Conservation (phyloP, 2,797 vertebrate genomes). For the Bradypodion ventrale region DNA sequence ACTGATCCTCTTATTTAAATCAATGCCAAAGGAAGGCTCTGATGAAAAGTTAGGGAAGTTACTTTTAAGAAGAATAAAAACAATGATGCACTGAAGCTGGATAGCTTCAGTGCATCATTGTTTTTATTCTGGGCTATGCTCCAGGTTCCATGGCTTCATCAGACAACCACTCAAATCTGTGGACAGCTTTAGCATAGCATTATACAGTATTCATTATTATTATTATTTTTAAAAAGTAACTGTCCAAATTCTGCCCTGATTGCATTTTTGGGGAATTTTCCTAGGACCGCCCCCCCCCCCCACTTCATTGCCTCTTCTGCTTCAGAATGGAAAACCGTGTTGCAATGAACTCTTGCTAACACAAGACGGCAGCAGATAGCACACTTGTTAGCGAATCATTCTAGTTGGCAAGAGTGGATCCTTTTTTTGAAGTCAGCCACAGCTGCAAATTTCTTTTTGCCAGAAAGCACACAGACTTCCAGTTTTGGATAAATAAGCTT, state of each 20-base stretch:
- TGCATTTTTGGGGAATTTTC: neutral
- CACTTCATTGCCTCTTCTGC: neutral
- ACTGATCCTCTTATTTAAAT: neutral
- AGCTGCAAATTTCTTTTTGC: neutral
- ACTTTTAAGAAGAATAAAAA: neutral
- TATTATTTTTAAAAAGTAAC: too few relatives aligned
- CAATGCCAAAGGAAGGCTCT: neutral
- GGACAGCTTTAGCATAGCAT: neutral
- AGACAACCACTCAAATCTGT: neutral
- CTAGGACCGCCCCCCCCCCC: too few relatives aligned
- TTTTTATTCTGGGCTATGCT: neutral
- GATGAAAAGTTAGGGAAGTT: neutral
- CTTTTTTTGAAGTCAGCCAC: neutral
- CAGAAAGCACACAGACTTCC: neutral
- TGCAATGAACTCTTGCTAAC: neutral
- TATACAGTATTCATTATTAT: too few relatives aligned
- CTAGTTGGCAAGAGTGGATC: neutral
- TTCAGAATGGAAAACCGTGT: neutral
- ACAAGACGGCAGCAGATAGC: slow-evolving; percentile 23
- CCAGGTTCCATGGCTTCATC: neutral
- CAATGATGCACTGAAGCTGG: neutral
- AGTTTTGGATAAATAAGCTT: neutral
- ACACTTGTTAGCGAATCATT: neutral
- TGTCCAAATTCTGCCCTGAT: neutral
- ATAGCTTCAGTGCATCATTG: too few relatives aligned